Evolutionary conservation across 2,888 invertebrate genomes (phyloP), one percentile per base, ranked within the genome.

Genomic region (Mechanitis messenoides): DNA sequence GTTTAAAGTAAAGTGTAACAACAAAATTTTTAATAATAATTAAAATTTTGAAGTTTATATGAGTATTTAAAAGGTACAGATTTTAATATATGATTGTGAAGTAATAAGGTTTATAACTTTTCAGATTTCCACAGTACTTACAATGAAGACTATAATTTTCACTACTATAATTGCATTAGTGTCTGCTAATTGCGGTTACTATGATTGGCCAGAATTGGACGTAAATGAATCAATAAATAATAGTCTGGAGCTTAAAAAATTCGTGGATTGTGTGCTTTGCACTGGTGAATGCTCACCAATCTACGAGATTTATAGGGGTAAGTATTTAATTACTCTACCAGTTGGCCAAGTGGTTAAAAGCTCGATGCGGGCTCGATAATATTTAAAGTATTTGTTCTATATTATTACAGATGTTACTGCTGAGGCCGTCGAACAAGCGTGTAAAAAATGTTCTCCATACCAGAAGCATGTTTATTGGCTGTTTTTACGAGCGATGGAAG

Each of bases 401-500:
- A 9, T 11, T 20, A 33, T 61, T 58, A 55, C 65, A 60, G 67
- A 50, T 31, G 45, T 63, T 0, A 45, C 65, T 3, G 67, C 50
- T 20, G 67, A 65, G 11, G 45, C 61, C 3, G 46, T 65, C 7
- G 33, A 20, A 38, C 53, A 56, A 33, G 61, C 64, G 2, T 69
- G 71, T 60, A 60, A 12, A 45, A 66, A 53, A 54, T 71, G 71
- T 45, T 68, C 60, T 33, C 11, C 59, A 1, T 57, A 50, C 11
- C 71, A 71, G 47, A 68, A 65, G 42, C 61, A 65, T 11, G 58
- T 56, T 3, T 61, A 59, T 47, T 59, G 62, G 45, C 45, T 55
- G 20, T 69, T 68, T 38, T 60, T 71, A 0, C n/a, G 59, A 12
- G 68, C 59, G 3, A 5, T 95, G 69, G 92, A 92, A 64, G 79